Percentiles rank a stretch among this genome's conserved stretches.
phyloP scores from a whole-genome alignment of 2,888 invertebrate genomes.

The Pteria penguin region DNA sequence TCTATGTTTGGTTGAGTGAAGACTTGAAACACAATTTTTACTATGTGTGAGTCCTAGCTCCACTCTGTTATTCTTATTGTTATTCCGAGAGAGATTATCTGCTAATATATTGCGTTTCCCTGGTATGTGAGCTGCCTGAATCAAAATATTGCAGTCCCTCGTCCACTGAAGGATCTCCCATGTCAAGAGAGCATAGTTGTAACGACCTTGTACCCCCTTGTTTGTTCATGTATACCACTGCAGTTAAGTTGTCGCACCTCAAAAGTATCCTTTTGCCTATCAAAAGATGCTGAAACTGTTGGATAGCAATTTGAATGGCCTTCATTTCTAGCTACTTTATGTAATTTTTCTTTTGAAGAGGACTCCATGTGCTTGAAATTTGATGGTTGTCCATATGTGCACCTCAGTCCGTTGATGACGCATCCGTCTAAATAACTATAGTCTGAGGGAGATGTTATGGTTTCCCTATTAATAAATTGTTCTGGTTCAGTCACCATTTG shows the following conservation, averaged over 20 bases:
- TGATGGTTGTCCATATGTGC: background rate
- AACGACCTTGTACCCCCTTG: background rate
- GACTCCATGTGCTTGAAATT: slow-evolving; percentile 13
- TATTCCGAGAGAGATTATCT: background rate
- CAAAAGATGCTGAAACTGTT: slow-evolving; percentile 4
- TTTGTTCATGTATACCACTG: background rate
- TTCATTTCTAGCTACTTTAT: slow-evolving; percentile 21
- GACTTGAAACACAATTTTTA: background rate
- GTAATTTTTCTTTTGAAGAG: background rate
- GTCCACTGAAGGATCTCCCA: background rate
- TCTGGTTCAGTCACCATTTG: too few species aligned
- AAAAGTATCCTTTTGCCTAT: slow-evolving; percentile 1
- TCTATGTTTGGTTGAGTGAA: background rate
- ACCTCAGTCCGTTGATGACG: too few species aligned
- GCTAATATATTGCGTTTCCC: slow-evolving; percentile 5
- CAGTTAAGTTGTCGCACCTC: slow-evolving; percentile 22
- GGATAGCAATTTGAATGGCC: slow-evolving; percentile 3
- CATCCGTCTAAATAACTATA: too few species aligned
- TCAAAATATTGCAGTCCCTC: background rate
- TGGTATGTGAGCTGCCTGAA: background rate
- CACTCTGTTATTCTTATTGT: slow-evolving; percentile 1
- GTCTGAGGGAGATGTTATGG: too few species aligned
- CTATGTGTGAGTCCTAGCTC: background rate
- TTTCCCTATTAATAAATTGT: too few species aligned
- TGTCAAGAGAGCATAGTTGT: background rate